Evolutionary conservation across 2,113 vertebrate species (phyloP).

Genomic region (Neogobius melanostomus): DNA sequence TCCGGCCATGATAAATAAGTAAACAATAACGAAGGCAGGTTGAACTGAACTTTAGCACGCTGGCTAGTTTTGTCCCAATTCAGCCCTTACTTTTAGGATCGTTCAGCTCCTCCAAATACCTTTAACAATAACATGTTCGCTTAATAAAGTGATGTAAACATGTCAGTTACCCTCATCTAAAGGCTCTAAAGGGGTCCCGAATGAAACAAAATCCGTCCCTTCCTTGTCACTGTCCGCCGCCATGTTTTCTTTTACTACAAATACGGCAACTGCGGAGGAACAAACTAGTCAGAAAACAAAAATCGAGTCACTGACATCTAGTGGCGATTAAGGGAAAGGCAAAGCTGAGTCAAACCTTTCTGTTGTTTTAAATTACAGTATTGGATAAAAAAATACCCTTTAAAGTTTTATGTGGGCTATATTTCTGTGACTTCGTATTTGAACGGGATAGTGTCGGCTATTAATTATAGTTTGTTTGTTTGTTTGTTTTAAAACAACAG

Average conservation of each 20-base stretch:
- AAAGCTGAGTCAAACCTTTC: not conserved
- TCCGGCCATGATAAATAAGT: too few species aligned
- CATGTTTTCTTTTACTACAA: slow-evolving; percentile 68
- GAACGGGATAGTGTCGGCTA: too few species aligned
- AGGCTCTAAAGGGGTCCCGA: slow-evolving; percentile 80
- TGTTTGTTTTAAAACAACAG: too few species aligned
- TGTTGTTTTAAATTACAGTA: too few species aligned
- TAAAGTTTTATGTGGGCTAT: too few species aligned
- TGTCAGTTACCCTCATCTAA: slow-evolving; percentile 82
- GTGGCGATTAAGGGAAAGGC: not conserved
- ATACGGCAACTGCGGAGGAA: slow-evolving; percentile 39
- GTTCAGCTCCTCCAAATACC: not conserved
- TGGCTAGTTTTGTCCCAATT: not conserved
- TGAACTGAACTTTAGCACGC: not conserved
- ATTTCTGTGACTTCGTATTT: too few species aligned
- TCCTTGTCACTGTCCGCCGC: slow-evolving; percentile 75
- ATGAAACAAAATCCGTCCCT: slow-evolving; percentile 79
- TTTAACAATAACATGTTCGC: not conserved
- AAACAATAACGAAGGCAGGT: not conserved
- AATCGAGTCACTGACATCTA: not conserved
- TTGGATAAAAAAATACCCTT: too few species aligned
- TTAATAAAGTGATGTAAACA: fast-evolving
- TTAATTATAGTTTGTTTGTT: too few species aligned
- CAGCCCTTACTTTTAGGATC: too few species aligned
- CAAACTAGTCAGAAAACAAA: slow-evolving; percentile 5